Evolutionary conservation across 1,140 invertebrate genomes (phyloP), one percentile per base, ranked within the genome.

Genomic region (Theocolax elegans): DNA sequence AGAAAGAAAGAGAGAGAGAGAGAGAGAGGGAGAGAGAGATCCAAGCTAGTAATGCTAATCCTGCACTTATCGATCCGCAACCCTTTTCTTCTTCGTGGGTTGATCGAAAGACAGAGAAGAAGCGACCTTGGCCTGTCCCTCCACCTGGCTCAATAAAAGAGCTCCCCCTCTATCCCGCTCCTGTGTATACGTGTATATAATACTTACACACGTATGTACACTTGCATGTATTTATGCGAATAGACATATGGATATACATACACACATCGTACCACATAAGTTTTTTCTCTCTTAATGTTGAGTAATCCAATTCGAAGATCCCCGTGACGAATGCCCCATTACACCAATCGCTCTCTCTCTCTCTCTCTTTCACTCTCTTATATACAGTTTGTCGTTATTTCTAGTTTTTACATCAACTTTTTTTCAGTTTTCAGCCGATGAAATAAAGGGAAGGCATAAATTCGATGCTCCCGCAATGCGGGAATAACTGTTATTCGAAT

Each of bases 1-100:
- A 3, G 44, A 3, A 8, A 46, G 21, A 25, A 12, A 7, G 62
- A 17, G 42, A 29, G 40, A 46, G 12, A 59, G 38, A 48, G 25
- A 17, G 15, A 29, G 17, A 31, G 27, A 49, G 19, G 4, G 38
- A 21, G 8, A 23, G 46, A 63, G 35, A 62, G 42, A 75, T 69
- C 67, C 58, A 63, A 68, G 72, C 70, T 72, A 70, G 79, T 73
- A 80, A 84, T 81, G 81, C 80, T 83, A 85, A 84, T 85, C 77
- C 79, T 74, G 44, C 72, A 78, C 77, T 81, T 78, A 83, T 85
- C 81, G 83, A 85, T 85, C 80, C 81, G 75, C 79, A 83, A 82
- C 83, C 82, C 82, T 78, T 85, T 75, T 74, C 63, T 74, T 67
- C 51, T 27, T n/a, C 65, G 70, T 49, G 70, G 74, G 73, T 70